Evolutionary conservation across 2,113 vertebrate genomes (phyloP), one percentile per base, ranked within the genome.

Genomic region (Cephalopholis sonnerati): DNA sequence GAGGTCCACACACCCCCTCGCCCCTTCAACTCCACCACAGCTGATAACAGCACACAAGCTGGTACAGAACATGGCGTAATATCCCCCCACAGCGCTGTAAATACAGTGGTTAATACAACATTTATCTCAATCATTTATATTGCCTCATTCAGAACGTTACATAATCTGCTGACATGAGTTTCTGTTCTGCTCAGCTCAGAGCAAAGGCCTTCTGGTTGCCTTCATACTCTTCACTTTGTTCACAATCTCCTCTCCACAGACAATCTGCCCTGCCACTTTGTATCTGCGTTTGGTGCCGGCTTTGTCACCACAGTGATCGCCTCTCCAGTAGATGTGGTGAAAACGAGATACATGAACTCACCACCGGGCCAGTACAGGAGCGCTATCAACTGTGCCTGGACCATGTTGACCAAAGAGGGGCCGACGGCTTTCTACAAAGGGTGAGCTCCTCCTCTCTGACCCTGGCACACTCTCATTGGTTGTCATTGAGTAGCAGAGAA

Each of bases 331-430:
- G 96, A 97, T 29, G 96, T 97, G 81, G 97, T 97, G 44, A 97
- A 97, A 83, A 97, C 96, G 2, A 93, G 97, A 59, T 97, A 96
- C 88, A 96, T 97, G 95, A 97, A 97, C 86, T 97, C 96, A 16
- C 93, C 96, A 1, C 96, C 95, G 0, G 96, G 96, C 22, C 96
- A 96, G 82, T 97, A 97, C 84, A 88, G 63, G 22, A 96, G 95
- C 2, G 95, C 96, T 0, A 50, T 96, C 50, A 95, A 94, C 88
- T 97, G 96, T 7, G 92, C 96, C 24, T 95, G 96, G 95, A 94
- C 92, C 46, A 96, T 97, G 96, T 11, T 97, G 89, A 95, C 93
- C 10, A 96, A 96, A 90, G 96, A 97, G 87, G 96, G 97, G 2
- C 94, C 94, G 0, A 93, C 94, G 0, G 97, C 97, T 15, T 97